These are phyloP conservation scores for Tetramorium alpestre DNA, from an alignment of 1,140 invertebrate genomes.

Conservation along the genomic window DNA sequence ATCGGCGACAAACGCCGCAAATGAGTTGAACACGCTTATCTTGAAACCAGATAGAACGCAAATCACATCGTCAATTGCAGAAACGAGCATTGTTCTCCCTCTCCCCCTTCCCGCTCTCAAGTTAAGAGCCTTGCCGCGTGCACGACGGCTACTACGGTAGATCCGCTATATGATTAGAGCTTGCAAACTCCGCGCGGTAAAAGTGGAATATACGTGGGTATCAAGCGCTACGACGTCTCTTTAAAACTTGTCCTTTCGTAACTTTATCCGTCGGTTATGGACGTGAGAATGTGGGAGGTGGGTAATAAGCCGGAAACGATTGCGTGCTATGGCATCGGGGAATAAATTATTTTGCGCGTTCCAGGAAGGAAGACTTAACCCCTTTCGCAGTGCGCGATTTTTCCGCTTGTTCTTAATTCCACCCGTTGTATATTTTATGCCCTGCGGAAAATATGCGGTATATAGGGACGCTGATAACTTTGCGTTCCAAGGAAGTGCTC, in stretches of 20 bases:
- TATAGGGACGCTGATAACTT: neutral
- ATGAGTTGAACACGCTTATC: constrained; percentile 16
- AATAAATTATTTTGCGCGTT: constrained; percentile 48
- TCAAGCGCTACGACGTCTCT: constrained; percentile 6
- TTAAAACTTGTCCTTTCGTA: constrained; percentile 56
- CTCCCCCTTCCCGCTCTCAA: neutral
- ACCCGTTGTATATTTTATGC: neutral
- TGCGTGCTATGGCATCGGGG: constrained; percentile 33
- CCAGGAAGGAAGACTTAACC: constrained; percentile 11
- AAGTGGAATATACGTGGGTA: constrained; percentile 63
- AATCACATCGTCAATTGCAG: constrained; percentile 40
- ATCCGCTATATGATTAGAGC: constrained; percentile 47
- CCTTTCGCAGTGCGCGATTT: neutral
- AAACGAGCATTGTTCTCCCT: constrained; percentile 25
- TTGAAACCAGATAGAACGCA: constrained; percentile 29
- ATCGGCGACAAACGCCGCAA: neutral
- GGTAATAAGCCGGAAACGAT: constrained; percentile 53
- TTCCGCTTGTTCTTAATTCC: neutral
- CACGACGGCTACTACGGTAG: neutral
- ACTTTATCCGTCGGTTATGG: constrained; percentile 48
- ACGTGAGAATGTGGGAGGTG: constrained; percentile 28
- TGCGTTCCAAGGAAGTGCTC: neutral
- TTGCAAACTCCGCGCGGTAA: constrained; percentile 43
- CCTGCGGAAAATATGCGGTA: neutral
- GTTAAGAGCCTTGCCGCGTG: neutral